Conservation (phyloP, 2,113 vertebrate species). For the Ammodytes dubius region DNA sequence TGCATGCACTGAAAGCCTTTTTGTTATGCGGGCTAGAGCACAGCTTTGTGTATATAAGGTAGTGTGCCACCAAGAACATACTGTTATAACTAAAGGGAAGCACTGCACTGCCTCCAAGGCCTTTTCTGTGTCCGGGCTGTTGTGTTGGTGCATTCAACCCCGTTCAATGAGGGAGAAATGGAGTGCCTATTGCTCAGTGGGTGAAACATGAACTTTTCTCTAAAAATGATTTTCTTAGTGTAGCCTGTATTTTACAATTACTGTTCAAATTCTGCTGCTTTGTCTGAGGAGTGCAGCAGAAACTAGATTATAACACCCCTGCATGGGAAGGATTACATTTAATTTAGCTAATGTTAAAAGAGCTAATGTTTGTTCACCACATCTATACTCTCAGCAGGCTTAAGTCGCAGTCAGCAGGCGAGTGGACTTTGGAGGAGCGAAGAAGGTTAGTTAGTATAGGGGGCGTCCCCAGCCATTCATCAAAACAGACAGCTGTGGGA, state of each 20-base stretch:
- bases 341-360: neutral
- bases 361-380: neutral
- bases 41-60: constrained; percentile 10
- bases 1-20: neutral
- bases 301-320: neutral
- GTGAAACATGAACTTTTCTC: neutral
- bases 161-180: constrained; percentile 26
- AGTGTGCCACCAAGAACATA: constrained; percentile 12
- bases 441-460: constrained; percentile 50
- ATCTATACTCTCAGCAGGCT: neutral
- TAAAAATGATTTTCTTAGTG: neutral
- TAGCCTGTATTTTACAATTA: neutral
- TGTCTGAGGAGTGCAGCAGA: neutral
- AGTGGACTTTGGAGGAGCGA: constrained; percentile 14
- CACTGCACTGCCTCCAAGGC: constrained; percentile 31
- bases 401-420: neutral
- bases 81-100: constrained; percentile 38
- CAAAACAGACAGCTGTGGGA: constrained; percentile 64
- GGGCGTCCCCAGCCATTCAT: constrained; percentile 53
- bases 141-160: constrained; percentile 29
- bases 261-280: neutral
- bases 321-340: neutral
- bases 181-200: neutral
- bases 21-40: constrained; percentile 25
- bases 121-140: constrained; percentile 11